phyloP scores from a whole-genome alignment of 2,113 vertebrate species.

The Danionella cerebrum region DNA sequence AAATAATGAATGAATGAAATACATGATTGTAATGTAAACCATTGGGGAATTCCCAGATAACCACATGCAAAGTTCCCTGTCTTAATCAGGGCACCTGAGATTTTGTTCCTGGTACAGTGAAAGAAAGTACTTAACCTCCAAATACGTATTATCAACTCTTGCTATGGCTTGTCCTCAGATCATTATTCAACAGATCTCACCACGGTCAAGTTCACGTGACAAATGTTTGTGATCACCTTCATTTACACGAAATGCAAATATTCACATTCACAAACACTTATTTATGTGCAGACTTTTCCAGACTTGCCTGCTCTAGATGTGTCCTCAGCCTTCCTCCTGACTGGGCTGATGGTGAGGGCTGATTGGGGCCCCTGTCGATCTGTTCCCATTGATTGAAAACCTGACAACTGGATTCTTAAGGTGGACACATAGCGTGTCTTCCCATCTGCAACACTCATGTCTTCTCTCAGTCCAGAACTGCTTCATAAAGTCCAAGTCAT shows the following conservation, averaged over 20 bases:
- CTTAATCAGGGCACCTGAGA: not conserved
- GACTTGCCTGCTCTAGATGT: slow-evolving; percentile 43
- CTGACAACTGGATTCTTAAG: slow-evolving; percentile 51
- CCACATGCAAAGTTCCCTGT: too few relatives aligned
- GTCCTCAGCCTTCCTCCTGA: not conserved
- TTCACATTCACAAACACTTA: not conserved
- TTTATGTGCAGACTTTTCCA: not conserved
- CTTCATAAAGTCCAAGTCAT: slow-evolving; percentile 44
- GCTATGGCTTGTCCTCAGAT: not conserved
- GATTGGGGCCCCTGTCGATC: not conserved
- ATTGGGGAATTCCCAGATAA: too few relatives aligned
- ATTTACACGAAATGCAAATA: not conserved
- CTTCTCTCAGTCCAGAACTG: slow-evolving; percentile 33
- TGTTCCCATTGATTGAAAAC: slow-evolving; percentile 3
- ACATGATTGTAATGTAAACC: too few relatives aligned
- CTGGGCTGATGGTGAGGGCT: not conserved
- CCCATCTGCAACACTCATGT: slow-evolving; percentile 46
- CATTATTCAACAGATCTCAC: not conserved
- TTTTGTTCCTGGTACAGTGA: not conserved
- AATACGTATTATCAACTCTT: not conserved
- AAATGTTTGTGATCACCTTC: not conserved
- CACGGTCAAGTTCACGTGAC: not conserved
- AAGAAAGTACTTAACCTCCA: not conserved
- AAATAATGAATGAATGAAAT: too few relatives aligned
- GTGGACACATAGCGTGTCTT: slow-evolving; percentile 61